A percentile compares a stretch with the other conserved stretches of the same genome.
Evolutionary conservation across 30 jellyfish, hydroid and myxozoan genomes (phyloP).

Genomic region (Hydractinia symbiolongicarpus): DNA sequence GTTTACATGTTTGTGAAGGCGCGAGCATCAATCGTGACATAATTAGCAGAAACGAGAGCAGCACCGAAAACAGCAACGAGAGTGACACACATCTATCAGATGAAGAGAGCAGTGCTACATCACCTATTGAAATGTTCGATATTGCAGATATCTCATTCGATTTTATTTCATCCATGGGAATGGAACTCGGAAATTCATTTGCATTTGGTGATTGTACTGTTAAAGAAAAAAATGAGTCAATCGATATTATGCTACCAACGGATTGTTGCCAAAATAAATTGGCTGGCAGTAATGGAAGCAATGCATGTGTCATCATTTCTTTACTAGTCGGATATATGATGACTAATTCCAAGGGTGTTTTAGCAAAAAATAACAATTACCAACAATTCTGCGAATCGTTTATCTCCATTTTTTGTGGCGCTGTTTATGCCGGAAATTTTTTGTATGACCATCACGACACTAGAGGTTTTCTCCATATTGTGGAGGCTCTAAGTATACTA

Average conservation of each 20-base stretch:
- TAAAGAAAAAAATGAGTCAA: neutral
- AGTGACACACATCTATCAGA: neutral
- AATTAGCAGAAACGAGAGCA: neutral
- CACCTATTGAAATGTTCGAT: neutral
- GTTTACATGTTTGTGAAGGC: neutral
- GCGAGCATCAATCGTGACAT: neutral
- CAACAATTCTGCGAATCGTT: neutral
- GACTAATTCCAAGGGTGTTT: neutral
- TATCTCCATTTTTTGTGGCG: neutral
- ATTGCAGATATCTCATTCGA: conserved; percentile 8
- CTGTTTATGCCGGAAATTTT: neutral
- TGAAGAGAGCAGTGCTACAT: neutral
- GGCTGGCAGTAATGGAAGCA: neutral
- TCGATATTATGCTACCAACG: neutral
- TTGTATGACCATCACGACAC: neutral
- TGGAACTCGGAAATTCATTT: neutral
- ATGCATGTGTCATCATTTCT: conserved; percentile 1
- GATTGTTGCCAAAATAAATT: neutral
- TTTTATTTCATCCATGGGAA: conserved; percentile 1
- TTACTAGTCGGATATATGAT: neutral
- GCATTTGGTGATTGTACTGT: neutral
- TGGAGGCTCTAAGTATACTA: neutral
- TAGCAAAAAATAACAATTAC: neutral
- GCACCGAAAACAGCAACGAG: neutral
- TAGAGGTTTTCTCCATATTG: conserved; percentile 1